Percentiles rank a stretch among this genome's conserved stretches.
Conservation (phyloP, 2,797 vertebrate genomes). For the Gephyroberyx darwinii region DNA sequence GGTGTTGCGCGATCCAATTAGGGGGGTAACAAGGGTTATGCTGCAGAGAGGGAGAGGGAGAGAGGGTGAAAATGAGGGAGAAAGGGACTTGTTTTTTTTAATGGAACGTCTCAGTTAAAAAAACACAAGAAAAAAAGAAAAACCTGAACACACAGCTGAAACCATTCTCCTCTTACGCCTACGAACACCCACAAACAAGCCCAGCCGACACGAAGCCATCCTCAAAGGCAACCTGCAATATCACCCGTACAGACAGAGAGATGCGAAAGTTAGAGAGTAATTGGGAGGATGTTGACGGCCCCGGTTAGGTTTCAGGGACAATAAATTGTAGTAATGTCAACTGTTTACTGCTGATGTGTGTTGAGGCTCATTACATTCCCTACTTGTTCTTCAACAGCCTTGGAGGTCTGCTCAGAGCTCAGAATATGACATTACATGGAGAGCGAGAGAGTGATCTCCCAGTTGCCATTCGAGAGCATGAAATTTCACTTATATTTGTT, state of each 20-base stretch:
- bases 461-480: constrained; percentile 54
- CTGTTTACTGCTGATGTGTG: constrained; percentile 64
- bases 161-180: constrained; percentile 44
- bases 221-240: constrained; percentile 41
- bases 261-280: constrained; percentile 31
- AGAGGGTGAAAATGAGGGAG: constrained; percentile 23
- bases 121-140: constrained; percentile 15
- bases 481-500: constrained; percentile 63
- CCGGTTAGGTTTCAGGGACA: constrained; percentile 63
- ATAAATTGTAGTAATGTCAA: constrained; percentile 66
- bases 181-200: constrained; percentile 43
- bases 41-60: constrained; percentile 47
- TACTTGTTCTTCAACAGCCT: constrained; percentile 50
- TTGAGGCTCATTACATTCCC: constrained; percentile 59
- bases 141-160: constrained; percentile 30
- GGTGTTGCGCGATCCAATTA: constrained; percentile 69
- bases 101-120: background rate
- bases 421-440: constrained; percentile 31
- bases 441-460: constrained; percentile 38
- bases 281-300: constrained; percentile 35
- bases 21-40: constrained; percentile 68
- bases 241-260: constrained; percentile 13
- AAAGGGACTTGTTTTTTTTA: constrained; percentile 28
- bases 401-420: constrained; percentile 48
- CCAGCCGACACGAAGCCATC: constrained; percentile 33